A percentile compares a stretch with the other conserved stretches of the same genome.
These are phyloP conservation scores for Capromys pilorides DNA, from an alignment of 2,797 vertebrate species.

Conservation along the genomic window DNA sequence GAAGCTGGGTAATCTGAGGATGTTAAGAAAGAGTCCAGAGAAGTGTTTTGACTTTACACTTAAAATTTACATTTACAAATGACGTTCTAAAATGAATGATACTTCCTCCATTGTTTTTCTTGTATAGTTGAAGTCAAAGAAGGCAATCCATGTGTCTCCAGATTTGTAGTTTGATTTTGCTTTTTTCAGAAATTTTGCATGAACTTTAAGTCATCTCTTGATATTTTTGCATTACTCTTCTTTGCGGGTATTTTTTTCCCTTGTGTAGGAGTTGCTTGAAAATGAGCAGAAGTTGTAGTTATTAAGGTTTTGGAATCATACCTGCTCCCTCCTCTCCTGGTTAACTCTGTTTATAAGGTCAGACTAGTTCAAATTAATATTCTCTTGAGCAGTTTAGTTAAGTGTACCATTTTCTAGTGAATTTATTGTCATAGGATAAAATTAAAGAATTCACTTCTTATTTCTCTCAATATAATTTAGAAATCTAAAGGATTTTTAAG, in stretches of 20 bases:
- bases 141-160: not conserved
- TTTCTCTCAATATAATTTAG: slow-evolving; percentile 33
- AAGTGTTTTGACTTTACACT: not conserved
- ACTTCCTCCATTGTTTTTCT: slow-evolving; percentile 56
- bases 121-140: slow-evolving; percentile 41
- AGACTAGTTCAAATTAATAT: slow-evolving; percentile 16
- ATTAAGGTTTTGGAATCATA: slow-evolving; percentile 22
- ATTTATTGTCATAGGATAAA: slow-evolving; percentile 37
- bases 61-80: not conserved
- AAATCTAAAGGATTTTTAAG: not conserved
- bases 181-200: slow-evolving; percentile 58
- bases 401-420: slow-evolving; percentile 15
- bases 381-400: slow-evolving; percentile 26
- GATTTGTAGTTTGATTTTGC: not conserved
- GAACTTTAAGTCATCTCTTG: slow-evolving; percentile 46
- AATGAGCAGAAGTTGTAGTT: slow-evolving; percentile 57
- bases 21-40: slow-evolving; percentile 7
- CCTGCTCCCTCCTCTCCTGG: not conserved
- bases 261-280: slow-evolving; percentile 27
- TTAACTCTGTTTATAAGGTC: slow-evolving; percentile 25
- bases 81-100: not conserved
- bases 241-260: not conserved
- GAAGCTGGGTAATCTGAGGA: not conserved
- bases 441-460: not conserved
- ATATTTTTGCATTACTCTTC: slow-evolving; percentile 33